Evolutionary conservation across 1,140 invertebrate genomes (phyloP).

Genomic region (Gryllus bimaculatus): DNA sequence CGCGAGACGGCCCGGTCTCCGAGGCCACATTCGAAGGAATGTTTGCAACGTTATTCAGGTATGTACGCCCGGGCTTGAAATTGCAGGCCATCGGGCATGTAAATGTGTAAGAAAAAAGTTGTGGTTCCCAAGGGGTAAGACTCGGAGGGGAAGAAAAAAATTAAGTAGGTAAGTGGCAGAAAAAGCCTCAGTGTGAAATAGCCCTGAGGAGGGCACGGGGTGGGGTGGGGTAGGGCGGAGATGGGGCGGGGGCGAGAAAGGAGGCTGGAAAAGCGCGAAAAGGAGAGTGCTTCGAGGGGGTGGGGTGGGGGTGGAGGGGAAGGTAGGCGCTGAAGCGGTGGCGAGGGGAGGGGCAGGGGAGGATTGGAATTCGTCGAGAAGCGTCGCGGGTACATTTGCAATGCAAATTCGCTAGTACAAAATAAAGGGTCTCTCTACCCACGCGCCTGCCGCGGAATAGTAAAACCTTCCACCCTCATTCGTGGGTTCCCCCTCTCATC

Average conservation of each 20-base stretch:
- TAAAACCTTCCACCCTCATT: neutral
- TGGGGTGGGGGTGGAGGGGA: neutral
- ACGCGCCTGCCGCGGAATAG: neutral
- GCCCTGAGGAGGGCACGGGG: neutral
- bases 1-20: neutral
- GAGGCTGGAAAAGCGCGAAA: neutral
- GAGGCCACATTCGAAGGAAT: neutral
- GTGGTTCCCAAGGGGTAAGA: neutral
- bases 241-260: neutral
- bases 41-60: neutral
- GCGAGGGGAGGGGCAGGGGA: neutral
- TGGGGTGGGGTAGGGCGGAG: no score
- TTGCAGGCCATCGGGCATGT: neutral
- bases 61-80: neutral
- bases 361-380: neutral
- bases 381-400: neutral
- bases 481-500: neutral
- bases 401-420: constrained; percentile 4
- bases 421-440: neutral
- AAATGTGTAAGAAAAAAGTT: neutral
- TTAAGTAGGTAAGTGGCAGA: neutral
- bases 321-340: neutral
- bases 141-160: neutral
- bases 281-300: neutral
- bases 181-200: neutral